A percentile compares a stretch with the other conserved stretches of the same genome.
phyloP scores from a whole-genome alignment of 2,113 vertebrate species.

The Rhinolophus ferrumequinum region DNA sequence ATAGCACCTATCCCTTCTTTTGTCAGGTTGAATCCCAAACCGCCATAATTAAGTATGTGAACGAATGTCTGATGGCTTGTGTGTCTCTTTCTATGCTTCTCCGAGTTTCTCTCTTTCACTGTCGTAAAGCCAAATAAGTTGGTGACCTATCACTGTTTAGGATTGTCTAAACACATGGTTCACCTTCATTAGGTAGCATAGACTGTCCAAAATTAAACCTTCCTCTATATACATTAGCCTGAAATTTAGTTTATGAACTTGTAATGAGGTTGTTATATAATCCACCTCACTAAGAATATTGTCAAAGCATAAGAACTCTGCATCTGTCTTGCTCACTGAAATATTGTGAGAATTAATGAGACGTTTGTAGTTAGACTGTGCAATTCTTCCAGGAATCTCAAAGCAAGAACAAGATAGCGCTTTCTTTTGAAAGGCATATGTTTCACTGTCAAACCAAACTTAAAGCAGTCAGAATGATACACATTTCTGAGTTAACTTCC shows the following conservation, averaged over 20 bases:
- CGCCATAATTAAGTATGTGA: background rate
- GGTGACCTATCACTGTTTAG: background rate
- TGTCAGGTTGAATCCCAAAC: background rate
- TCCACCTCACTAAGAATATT: background rate
- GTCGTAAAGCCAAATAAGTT: background rate
- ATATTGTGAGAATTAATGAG: background rate
- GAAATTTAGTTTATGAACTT: background rate
- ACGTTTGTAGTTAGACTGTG: background rate
- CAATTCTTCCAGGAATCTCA: background rate
- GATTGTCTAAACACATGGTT: background rate
- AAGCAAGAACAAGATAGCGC: background rate
- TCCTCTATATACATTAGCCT: background rate
- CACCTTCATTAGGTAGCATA: background rate
- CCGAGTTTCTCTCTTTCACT: background rate
- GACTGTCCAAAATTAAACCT: background rate
- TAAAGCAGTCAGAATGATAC: background rate
- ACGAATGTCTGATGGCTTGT: background rate
- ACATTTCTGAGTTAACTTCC: conserved; percentile 65
- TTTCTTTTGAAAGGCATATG: conserved; percentile 14
- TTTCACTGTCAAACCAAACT: conserved; percentile 49
- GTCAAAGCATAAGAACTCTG: background rate
- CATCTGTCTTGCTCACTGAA: background rate
- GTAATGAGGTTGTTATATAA: background rate
- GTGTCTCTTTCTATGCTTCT: background rate
- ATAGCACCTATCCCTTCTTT: background rate